Base-by-base conservation (phyloP, 2,797 vertebrate genomes). In the Pipistrellus pipistrellus region DNA sequence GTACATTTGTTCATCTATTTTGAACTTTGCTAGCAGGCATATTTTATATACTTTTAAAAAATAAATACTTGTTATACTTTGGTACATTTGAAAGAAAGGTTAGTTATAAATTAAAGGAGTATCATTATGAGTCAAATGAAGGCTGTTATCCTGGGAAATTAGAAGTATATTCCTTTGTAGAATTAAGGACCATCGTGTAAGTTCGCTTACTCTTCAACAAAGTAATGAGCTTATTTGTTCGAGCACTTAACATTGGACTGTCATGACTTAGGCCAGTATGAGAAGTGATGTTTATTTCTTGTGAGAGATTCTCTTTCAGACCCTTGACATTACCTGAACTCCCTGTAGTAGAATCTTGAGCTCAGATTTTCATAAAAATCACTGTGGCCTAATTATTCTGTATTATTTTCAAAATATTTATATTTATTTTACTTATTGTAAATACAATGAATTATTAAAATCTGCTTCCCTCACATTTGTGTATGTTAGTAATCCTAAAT, bases 11-110 rank as follows among this genome's bases (percentile, higher is more conserved):
- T 93, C 20, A 23, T 75, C 30, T 44, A 68, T 90, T 92, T 73
- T 71, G 27, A 90, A 84, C 18, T 87, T 96, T 83, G n/a, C 23
- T 92, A 78, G n/a, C 53, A 84, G 78, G 80, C 80, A 46, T 88
- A 72, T 15, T 92, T 93, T 57, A 32, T 69, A 12, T 62, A 11
- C 13, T 85, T 95, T 62, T 23, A 23, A 32, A 51, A 46, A 73
- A 20, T 27, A 41, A 51, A n/a, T n/a, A 66, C 91, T 30, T 66
- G 23, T 86, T 95, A 76, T 38, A 59, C 55, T 62, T 95, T 46
- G 59, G 27, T 94, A 55, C 32, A 20, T 89, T 90, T 84, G 62
- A 94, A 94, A 73, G 35, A 72, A 85, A 81, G n/a, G 8, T 32
- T 83, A 80, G 13, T 13, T 86, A 66, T 83, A 86, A 78, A 48